Conservation (phyloP, 2,113 vertebrate species). For the Corapipo altera region DNA sequence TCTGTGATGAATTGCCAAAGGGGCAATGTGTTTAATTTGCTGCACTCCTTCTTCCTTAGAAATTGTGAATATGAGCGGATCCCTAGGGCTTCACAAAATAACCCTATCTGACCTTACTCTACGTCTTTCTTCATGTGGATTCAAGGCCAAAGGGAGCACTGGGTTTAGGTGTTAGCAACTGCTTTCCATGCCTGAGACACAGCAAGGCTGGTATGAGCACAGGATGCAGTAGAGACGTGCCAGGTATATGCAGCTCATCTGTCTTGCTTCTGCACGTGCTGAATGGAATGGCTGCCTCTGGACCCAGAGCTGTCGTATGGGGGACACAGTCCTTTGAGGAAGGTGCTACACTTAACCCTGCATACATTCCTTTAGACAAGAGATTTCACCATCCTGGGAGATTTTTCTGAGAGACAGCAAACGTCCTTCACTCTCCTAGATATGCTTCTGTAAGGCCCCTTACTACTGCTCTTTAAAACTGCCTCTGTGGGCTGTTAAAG, state of each 20-base stretch:
- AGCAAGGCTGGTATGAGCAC: neutral
- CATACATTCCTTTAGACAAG: neutral
- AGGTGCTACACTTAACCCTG: rapidly evolving
- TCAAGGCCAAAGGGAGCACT: neutral
- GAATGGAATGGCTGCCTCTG: neutral
- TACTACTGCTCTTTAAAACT: neutral
- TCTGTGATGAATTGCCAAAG: neutral
- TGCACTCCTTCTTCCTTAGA: neutral
- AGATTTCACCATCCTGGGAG: neutral
- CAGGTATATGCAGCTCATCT: neutral
- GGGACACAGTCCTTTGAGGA: neutral
- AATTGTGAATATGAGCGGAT: neutral
- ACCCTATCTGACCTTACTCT: neutral
- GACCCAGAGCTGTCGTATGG: neutral
- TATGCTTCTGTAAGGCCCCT: neutral
- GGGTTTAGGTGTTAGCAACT: neutral
- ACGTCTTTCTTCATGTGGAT: neutral
- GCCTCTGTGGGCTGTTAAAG: neutral
- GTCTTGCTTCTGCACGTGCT: neutral
- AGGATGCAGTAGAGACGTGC: rapidly evolving
- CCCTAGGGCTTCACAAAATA: neutral
- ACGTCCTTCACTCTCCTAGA: neutral
- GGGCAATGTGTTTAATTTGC: slow-evolving; percentile 1
- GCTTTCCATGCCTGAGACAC: neutral
- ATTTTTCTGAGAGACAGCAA: neutral